Percentiles rank a stretch among this genome's conserved stretches.
Conservation (phyloP, 2,113 vertebrate genomes). For the Orthonyx spaldingii region DNA sequence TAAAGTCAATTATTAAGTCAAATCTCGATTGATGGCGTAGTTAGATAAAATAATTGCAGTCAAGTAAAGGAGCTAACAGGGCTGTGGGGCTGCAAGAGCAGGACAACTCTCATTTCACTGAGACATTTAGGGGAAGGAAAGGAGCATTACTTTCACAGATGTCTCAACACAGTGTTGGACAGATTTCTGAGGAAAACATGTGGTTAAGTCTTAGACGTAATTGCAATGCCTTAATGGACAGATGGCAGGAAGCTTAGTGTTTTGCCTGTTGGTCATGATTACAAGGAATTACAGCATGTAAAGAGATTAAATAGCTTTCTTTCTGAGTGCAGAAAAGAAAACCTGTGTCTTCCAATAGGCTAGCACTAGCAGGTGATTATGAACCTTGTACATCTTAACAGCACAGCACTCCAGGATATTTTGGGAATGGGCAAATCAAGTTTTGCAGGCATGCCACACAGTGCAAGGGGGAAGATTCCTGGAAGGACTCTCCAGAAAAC, state of each 20-base stretch:
- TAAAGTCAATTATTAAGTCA: not conserved
- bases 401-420: not conserved
- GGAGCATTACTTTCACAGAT: not conserved
- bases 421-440: not conserved
- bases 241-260: not conserved
- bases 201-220: not conserved
- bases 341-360: not conserved
- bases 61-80: not conserved
- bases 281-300: not conserved
- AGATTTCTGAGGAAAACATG: not conserved
- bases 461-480: not conserved
- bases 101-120: not conserved
- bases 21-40: not conserved
- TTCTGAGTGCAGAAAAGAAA: not conserved
- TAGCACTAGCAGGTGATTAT: not conserved
- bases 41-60: not conserved
- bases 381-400: not conserved
- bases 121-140: not conserved
- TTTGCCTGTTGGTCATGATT: not conserved
- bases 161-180: not conserved
- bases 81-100: fast-evolving
- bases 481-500: not conserved
- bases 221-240: not conserved
- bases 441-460: not conserved
- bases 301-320: not conserved